Conservation (phyloP, 2,888 invertebrate genomes). For the Copidosoma aretas region DNA sequence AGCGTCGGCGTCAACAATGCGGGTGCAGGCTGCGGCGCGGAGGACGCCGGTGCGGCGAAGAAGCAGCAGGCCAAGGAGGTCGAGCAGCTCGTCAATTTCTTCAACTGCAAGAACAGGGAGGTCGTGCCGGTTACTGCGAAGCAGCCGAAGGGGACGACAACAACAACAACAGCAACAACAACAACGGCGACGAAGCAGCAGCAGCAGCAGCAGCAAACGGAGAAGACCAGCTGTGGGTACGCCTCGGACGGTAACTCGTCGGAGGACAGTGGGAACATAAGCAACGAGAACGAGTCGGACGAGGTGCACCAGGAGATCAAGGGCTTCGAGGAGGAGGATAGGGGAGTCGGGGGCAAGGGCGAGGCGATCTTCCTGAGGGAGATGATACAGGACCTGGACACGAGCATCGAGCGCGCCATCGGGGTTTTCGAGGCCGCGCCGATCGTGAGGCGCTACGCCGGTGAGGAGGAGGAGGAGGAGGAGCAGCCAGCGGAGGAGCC, state of each 20-base stretch:
- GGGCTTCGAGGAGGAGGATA: slow-evolving; percentile 27
- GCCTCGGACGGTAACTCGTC: slow-evolving; percentile 72
- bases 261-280: slow-evolving; percentile 83
- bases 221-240: slow-evolving; percentile 53
- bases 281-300: slow-evolving; percentile 71
- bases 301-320: slow-evolving; percentile 38
- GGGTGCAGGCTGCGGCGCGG: slow-evolving; percentile 25
- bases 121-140: not conserved
- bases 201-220: not conserved
- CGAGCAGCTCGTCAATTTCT: slow-evolving; percentile 59
- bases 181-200: no score
- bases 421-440: slow-evolving; percentile 51
- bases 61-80: slow-evolving; percentile 57
- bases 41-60: slow-evolving; percentile 42
- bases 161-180: no score
- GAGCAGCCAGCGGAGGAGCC: not conserved
- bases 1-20: slow-evolving; percentile 29
- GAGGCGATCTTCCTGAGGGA: slow-evolving; percentile 52
- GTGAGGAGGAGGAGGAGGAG: no score
- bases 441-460: slow-evolving; percentile 23
- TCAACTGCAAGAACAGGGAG: slow-evolving; percentile 58
- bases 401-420: slow-evolving; percentile 50
- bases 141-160: not conserved
- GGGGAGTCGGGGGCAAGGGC: slow-evolving; percentile 46
- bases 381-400: slow-evolving; percentile 51